These are phyloP conservation scores for Bujurquina vittata DNA, from an alignment of 2,113 vertebrate genomes.

Conservation along the genomic window DNA sequence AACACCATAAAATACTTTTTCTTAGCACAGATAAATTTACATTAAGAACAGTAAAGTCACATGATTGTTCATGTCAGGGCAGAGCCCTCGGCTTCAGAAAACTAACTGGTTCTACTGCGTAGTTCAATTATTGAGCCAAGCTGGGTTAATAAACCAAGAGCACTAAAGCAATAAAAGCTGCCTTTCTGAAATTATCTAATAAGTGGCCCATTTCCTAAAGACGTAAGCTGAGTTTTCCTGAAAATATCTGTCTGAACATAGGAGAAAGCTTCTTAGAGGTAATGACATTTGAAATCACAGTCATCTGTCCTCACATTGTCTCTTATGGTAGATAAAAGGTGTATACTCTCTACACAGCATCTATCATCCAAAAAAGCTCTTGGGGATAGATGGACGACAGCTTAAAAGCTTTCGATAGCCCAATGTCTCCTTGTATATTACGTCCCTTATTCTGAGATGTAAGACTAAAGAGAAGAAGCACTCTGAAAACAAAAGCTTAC, in stretches of 20 bases:
- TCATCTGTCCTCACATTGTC: conserved; percentile 35
- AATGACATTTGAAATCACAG: conserved; percentile 24
- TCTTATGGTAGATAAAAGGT: conserved; percentile 36
- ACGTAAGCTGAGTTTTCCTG: background rate
- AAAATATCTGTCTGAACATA: conserved; percentile 12
- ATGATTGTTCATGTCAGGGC: background rate
- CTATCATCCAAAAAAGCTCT: conserved; percentile 54
- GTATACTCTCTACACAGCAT: background rate
- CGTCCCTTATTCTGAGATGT: conserved; percentile 13
- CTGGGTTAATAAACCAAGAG: background rate
- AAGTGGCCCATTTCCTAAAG: conserved; percentile 10
- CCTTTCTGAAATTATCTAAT: background rate
- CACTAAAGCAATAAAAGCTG: background rate
- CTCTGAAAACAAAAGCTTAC: conserved; percentile 4
- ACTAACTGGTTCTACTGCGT: background rate
- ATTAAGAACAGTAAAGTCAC: background rate
- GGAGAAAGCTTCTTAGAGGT: conserved; percentile 15
- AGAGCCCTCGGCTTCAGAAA: background rate
- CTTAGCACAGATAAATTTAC: background rate
- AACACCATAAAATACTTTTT: background rate
- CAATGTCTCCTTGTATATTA: conserved; percentile 5
- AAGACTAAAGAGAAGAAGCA: conserved; percentile 4
- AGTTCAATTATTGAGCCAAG: background rate
- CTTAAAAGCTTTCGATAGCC: conserved; percentile 61
- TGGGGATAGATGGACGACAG: conserved; percentile 44